Percentiles rank a stretch among this genome's conserved stretches.
These are phyloP conservation scores for Nebria salina DNA, from an alignment of 2,888 invertebrate genomes.

Conservation along the genomic window DNA sequence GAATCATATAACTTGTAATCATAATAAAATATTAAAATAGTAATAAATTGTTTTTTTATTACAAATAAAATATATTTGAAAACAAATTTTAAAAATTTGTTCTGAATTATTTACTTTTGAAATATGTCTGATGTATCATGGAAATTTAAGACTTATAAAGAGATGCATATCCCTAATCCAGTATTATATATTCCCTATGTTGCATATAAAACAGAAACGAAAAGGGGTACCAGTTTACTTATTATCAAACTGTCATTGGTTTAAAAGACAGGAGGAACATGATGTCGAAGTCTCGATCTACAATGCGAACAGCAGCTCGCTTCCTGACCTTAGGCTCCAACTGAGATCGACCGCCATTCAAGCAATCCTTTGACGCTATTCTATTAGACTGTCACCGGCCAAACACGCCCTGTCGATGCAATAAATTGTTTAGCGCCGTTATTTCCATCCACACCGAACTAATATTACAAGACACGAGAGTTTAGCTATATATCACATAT, in stretches of 20 bases:
- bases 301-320: not conserved
- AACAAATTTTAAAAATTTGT: no score
- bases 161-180: no score
- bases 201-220: not conserved
- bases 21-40: no score
- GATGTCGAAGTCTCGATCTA: conserved; percentile 21
- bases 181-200: not conserved
- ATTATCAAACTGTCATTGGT: conserved; percentile 17
- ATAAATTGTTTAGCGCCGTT: not conserved
- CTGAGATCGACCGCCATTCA: not conserved
- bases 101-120: no score
- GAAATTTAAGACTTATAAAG: no score
- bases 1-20: no score
- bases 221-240: not conserved
- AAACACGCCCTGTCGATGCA: not conserved
- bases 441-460: not conserved
- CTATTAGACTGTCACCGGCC: not conserved
- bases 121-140: no score
- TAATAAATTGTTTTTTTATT: no score
- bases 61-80: no score
- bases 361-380: not conserved
- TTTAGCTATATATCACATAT: not conserved
- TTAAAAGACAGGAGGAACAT: not conserved
- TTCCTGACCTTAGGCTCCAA: not conserved
- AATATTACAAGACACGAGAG: not conserved